Evolutionary conservation across 2,797 vertebrate genomes (phyloP).

Genomic region (Pantherophis vulpinus): DNA sequence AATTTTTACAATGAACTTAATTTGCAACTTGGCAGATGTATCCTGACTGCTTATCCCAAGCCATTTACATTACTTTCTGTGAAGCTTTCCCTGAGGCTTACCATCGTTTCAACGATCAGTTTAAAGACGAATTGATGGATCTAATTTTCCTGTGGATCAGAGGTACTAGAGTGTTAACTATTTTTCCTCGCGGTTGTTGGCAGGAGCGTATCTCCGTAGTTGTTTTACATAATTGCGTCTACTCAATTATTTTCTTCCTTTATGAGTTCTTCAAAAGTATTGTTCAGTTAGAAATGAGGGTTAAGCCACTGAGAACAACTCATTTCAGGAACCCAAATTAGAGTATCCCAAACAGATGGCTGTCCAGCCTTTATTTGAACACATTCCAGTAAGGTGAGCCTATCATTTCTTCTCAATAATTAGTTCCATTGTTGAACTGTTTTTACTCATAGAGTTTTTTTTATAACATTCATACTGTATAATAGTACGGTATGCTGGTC

Average conservation of each 20-base stretch:
- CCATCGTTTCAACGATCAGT: slow-evolving; percentile 59
- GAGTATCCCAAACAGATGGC: neutral
- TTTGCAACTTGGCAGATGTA: slow-evolving; percentile 59
- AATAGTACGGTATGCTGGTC: no score
- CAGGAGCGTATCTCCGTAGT: neutral
- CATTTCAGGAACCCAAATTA: neutral
- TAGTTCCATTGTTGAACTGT: neutral
- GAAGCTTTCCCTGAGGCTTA: slow-evolving; percentile 63
- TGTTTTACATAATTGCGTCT: slow-evolving; percentile 8
- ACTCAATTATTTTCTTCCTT: neutral
- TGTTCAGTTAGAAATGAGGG: neutral
- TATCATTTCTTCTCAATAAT: neutral
- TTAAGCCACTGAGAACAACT: neutral
- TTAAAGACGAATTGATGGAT: slow-evolving; percentile 62
- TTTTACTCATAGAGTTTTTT: neutral
- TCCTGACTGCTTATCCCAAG: slow-evolving; percentile 65
- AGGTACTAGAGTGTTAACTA: slow-evolving; percentile 56
- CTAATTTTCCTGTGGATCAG: slow-evolving; percentile 66
- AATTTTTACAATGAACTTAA: slow-evolving; percentile 6
- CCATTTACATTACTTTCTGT: slow-evolving; percentile 63
- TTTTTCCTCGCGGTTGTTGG: neutral
- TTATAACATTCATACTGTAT: neutral
- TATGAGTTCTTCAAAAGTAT: neutral
- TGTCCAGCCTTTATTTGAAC: neutral
- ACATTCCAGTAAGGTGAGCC: neutral